Evolutionary conservation across 2,113 vertebrate species (phyloP), one percentile per base, ranked within the genome.

Genomic region (Trachemys scripta): DNA sequence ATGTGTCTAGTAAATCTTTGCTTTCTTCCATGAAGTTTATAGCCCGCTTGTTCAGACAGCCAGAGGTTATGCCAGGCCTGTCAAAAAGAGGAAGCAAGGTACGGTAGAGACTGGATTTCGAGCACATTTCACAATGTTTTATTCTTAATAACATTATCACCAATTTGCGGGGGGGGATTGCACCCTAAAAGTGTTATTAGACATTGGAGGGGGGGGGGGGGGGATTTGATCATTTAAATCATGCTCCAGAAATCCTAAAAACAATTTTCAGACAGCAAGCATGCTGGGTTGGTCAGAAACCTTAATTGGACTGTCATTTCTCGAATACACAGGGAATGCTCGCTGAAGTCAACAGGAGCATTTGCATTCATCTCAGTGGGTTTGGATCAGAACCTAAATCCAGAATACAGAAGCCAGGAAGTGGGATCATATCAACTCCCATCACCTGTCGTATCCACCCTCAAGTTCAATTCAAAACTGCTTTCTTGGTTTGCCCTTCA

Each of bases 51-150:
- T 98, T 85, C 97, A 97, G 85, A 72, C 97, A 57, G 97, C 98
- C 80, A 98, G 99, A 91, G 97, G 98, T 57, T 99, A 99, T 59
- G 98, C 98, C 85, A 98, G 89, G 24, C 80, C 96, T 42, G 86
- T 25, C 12, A 51, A 47, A 65, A 98, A 91, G 82, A 98, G 78
- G 87, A 98, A 14, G 85, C 96, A 95, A 97, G 99, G 99, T 99
- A 97, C 12, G 42, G 38, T 47, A 76, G 75, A 27, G 25, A 47
- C 75, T 47, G 11, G 10, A 24, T 27, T 45, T 27, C 27, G 12
- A 11, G 25, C 82, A 10, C 0, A 0, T 38, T 13, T 53, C 3
- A 29, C 16, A 51, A 3, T 20, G 51, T 59, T 89, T 59, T 20
- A 1, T 35, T 76, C 42, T 1, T 80, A 79, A 0, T 6, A 0